A percentile compares a stretch with the other conserved stretches of the same genome.
These are phyloP conservation scores for Diabrotica virgifera DNA, from an alignment of 1,140 invertebrate species.

Conservation along the genomic window DNA sequence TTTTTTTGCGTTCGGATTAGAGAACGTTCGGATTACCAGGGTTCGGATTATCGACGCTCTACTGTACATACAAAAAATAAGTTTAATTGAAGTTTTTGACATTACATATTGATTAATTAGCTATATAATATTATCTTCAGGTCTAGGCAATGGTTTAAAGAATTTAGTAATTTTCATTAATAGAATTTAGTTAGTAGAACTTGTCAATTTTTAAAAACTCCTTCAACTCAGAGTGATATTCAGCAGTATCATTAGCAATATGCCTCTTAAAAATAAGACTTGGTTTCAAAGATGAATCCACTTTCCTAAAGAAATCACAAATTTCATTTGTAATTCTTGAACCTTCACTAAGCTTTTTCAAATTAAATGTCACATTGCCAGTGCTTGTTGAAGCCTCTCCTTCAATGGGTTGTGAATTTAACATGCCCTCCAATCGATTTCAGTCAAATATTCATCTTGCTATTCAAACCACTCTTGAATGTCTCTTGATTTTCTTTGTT, in stretches of 20 bases:
- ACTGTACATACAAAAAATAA: slow-evolving; percentile 12
- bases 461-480: background rate
- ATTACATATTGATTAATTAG: slow-evolving; percentile 23
- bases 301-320: slow-evolving; percentile 31
- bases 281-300: slow-evolving; percentile 21
- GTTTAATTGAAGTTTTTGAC: slow-evolving; percentile 19
- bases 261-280: slow-evolving; percentile 24
- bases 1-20: too few species aligned
- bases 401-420: slow-evolving; percentile 4
- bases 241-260: slow-evolving; percentile 24
- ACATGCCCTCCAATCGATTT: background rate
- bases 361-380: too few species aligned
- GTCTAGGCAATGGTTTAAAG: slow-evolving; percentile 23
- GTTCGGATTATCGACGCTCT: too few species aligned
- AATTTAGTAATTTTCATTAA: slow-evolving; percentile 13
- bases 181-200: too few species aligned
- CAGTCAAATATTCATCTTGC: background rate
- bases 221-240: slow-evolving; percentile 24
- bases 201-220: slow-evolving; percentile 18
- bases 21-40: too few species aligned
- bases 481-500: too few species aligned
- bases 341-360: too few species aligned
- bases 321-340: slow-evolving; percentile 23
- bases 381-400: too few species aligned
- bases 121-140: too few species aligned